Evolutionary conservation across 1,140 invertebrate species (phyloP), one percentile per base, ranked within the genome.

Genomic region (Cyphomyrmex costatus): DNA sequence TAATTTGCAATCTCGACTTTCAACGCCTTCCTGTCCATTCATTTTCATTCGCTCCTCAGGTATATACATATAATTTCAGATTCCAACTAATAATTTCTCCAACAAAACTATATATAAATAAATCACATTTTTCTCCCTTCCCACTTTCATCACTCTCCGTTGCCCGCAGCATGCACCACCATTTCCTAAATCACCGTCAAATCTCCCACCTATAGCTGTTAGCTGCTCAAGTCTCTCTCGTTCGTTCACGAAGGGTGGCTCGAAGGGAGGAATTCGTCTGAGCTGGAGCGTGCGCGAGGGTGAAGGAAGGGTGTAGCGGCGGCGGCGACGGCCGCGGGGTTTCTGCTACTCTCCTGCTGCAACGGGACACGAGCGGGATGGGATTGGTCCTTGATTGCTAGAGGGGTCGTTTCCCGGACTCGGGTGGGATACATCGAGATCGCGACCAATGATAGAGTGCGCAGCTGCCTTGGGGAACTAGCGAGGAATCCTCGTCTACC

Each of bases 371-470:
- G 70, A 60, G 68, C 46, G 76, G 68, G 87, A 90, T 86, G 77
- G 94, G 94, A 95, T 95, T 95, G 94, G 94, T 93, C 90, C 92
- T 93, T 88, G 92, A 94, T 93, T 90, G 88, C 90, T 77, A 86
- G 91, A 93, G 93, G 94, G 93, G 93, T 93, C 91, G 92, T 93
- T 93, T 94, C 90, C 89, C 89, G 89, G 87, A 89, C 89, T 87
- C 92, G 86, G 88, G 89, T 91, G 93, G 93, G 92, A 93, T 91
- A 86, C 71, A 79, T 76, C 84, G 86, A 95, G 94, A 95, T 95
- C 93, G 92, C 90, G 92, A 93, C 95, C 95, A 95, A 95, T 95
- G 95, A 95, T 95, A 95, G 92, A 80, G 91, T 63, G 84, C 89
- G 90, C 94, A 93, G 93, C 94, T 94, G 93, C 91, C 91, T 86